A percentile compares a stretch with the other conserved stretches of the same genome.
phyloP scores from a whole-genome alignment of 2,113 vertebrate species.

The Neolamprologus cancellatus region DNA sequence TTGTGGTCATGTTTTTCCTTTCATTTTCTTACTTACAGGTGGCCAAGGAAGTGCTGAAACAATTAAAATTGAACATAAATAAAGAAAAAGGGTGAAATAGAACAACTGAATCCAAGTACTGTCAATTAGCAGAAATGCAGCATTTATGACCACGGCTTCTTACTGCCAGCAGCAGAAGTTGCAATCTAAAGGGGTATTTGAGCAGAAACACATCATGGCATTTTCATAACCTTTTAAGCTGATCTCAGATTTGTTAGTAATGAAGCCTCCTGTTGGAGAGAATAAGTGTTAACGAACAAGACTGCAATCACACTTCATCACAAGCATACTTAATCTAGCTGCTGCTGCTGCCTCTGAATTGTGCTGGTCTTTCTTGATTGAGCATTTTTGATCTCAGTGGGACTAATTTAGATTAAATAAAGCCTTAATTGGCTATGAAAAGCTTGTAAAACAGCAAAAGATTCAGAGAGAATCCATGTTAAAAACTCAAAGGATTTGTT shows the following conservation, averaged over 20 bases:
- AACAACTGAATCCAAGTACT: not conserved
- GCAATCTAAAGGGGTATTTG: not conserved
- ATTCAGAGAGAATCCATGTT: not conserved
- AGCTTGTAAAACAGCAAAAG: not conserved
- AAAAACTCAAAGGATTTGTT: not conserved
- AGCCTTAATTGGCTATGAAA: not conserved
- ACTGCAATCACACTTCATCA: not conserved
- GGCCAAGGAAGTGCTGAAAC: not conserved
- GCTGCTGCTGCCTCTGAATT: not conserved
- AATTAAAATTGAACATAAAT: not conserved
- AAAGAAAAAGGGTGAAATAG: not conserved
- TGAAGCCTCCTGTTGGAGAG: not conserved
- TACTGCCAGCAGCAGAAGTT: not conserved
- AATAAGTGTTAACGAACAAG: not conserved
- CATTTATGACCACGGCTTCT: not conserved
- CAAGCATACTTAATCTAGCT: not conserved
- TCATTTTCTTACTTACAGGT: not conserved
- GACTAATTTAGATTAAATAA: not conserved
- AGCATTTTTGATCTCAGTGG: not conserved
- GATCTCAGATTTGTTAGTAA: not conserved
- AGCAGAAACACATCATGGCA: not conserved
- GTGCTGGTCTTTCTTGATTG: not conserved
- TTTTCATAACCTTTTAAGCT: not conserved
- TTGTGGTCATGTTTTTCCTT: not conserved
- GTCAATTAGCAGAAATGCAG: not conserved